Conservation (phyloP, 2,113 vertebrate species). For the Gobius niger region DNA sequence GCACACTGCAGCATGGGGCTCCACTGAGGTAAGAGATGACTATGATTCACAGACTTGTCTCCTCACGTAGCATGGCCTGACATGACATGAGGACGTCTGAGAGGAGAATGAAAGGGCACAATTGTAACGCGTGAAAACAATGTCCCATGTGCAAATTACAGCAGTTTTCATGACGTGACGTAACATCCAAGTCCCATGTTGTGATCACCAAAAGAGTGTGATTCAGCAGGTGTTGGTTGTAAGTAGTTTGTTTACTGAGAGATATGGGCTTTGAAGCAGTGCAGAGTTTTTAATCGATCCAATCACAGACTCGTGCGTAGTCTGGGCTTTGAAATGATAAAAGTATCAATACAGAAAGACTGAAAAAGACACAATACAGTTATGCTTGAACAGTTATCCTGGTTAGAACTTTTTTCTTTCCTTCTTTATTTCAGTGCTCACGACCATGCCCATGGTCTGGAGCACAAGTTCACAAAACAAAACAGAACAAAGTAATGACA, state of each 20-base stretch:
- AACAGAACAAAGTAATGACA: no score
- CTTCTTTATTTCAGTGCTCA: no score
- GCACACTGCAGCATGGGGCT: not conserved
- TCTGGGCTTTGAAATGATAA: no score
- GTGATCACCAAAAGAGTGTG: not conserved
- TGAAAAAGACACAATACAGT: no score
- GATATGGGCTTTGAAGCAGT: not conserved
- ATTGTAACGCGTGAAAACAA: not conserved
- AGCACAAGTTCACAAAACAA: no score
- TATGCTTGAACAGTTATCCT: no score
- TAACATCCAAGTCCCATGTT: not conserved
- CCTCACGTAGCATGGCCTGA: not conserved
- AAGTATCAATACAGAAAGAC: no score
- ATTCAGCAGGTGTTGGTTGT: not conserved
- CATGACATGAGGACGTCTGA: not conserved
- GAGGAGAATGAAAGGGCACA: not conserved
- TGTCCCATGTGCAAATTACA: not conserved
- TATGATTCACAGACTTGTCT: not conserved
- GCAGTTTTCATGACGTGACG: not conserved
- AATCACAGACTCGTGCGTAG: no score
- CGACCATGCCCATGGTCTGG: no score
- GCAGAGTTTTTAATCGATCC: no score
- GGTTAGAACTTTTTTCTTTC: no score
- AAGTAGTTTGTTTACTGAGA: not conserved
- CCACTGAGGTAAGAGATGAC: not conserved